Conservation (phyloP, 2,888 invertebrate genomes). For the Eristalis intricaria region DNA sequence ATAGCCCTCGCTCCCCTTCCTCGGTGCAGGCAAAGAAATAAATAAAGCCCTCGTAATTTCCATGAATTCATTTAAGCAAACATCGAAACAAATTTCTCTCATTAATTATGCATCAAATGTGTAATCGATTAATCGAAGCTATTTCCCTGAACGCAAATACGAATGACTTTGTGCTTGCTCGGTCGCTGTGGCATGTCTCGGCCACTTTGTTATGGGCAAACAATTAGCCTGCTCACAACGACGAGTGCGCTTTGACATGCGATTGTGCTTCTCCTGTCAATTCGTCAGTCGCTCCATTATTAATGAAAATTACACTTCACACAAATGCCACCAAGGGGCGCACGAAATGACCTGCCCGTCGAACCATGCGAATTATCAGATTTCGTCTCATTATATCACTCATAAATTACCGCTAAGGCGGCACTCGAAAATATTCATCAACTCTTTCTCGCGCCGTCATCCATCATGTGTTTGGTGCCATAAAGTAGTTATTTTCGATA, state of each 20-base stretch:
- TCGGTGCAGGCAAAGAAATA: neutral
- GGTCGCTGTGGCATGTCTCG: constrained; percentile 5
- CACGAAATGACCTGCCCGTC: neutral
- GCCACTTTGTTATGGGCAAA: constrained; percentile 28
- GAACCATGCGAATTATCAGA: constrained; percentile 23
- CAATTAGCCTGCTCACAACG: constrained; percentile 49
- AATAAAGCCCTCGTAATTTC: neutral
- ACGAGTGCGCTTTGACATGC: constrained; percentile 45
- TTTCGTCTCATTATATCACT: constrained; percentile 27
- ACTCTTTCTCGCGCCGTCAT: constrained; percentile 15
- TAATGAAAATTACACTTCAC: constrained; percentile 42
- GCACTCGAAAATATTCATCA: neutral
- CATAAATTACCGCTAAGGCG: constrained; percentile 10
- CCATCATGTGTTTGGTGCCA: constrained; percentile 8
- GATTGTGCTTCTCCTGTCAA: constrained; percentile 59
- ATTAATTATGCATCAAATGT: constrained; percentile 15
- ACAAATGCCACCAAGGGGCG: neutral
- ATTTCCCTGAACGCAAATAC: constrained; percentile 12
- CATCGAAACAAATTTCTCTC: constrained; percentile 21
- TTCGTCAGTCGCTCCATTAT: constrained; percentile 33
- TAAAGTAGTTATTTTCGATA: constrained; percentile 18
- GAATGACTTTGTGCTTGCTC: constrained; percentile 19
- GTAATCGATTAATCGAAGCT: constrained; percentile 27
- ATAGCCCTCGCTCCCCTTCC: neutral
- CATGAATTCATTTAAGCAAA: neutral